These are phyloP conservation scores for Muscina levida DNA, from an alignment of 2,888 invertebrate genomes.

Conservation along the genomic window DNA sequence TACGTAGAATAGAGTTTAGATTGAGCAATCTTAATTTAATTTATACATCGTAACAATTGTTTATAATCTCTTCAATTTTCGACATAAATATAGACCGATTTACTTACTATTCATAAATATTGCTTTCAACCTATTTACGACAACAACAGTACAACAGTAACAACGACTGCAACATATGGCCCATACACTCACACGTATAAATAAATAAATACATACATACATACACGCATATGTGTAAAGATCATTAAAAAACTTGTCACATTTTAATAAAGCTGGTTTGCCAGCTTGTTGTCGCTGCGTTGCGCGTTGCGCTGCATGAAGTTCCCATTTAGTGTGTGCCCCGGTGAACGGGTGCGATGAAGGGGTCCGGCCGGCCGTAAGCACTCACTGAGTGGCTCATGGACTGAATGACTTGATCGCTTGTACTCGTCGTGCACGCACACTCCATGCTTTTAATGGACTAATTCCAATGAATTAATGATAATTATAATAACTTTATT, in stretches of 20 bases:
- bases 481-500: conserved; percentile 66
- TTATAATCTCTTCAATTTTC: conserved; percentile 58
- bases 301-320: conserved; percentile 1
- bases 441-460: conserved; percentile 62
- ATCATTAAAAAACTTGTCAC: conserved; percentile 64
- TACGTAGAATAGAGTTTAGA: conserved; percentile 38
- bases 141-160: conserved; percentile 41
- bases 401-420: conserved; percentile 43
- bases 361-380: background rate
- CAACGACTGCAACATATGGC: conserved; percentile 25
- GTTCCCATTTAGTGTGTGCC: background rate
- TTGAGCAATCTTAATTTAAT: conserved; percentile 53
- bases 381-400: conserved; percentile 36
- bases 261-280: conserved; percentile 56
- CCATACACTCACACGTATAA: background rate
- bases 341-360: conserved; percentile 42
- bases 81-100: conserved; percentile 55
- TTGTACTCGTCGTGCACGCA: conserved; percentile 54
- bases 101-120: conserved; percentile 50
- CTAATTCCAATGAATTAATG: conserved; percentile 66
- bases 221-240: background rate
- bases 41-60: conserved; percentile 59
- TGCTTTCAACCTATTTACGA: conserved; percentile 26
- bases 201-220: no score
- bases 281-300: background rate